Base-by-base conservation (phyloP, 2,797 vertebrate genomes). In the Pelodytes ibericus region DNA sequence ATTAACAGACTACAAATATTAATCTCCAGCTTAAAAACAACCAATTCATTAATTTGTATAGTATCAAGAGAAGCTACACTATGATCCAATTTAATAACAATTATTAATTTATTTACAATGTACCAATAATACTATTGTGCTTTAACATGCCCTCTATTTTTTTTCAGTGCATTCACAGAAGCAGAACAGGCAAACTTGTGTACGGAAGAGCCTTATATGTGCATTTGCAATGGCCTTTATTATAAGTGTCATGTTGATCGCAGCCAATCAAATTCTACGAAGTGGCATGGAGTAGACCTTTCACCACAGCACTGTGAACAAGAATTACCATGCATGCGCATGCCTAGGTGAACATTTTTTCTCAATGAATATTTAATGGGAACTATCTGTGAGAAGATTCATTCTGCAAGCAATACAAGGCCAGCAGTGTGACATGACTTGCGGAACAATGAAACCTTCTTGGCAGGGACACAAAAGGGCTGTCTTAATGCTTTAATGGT, bases 221-320 rank as follows among this genome's bases (percentile, higher is more conserved):
- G 97, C 97, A 41, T 99, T 99, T 20, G 97, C 97, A 39, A 98
- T 99, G 96, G 97, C 97, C 89, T 99, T 99, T 91, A 99, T 99
- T 87, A 99, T 99, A 87, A 99, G 97, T 68, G 97, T 99, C 90
- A 99, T 99, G 97, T 90, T 99, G 82, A 99, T 98, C 9, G 97
- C 97, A 2, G 97, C 97, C 90, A 99, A 99, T 89, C 97, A 99
- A 92, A 99, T 99, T 93, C 94, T 99, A 84, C 94, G 97, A 58
- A 99, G 96, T 61, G 97, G 97, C 90, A 99, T 99, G 97, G 96
- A 99, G 90, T 99, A 95, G 90, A 83, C 75, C 80, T 81, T 79
- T 39, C 68, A 30, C 84, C 85, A 82, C 76, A 87, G 86, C 93
- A 91, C 94, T 92, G 93, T 92, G 94, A 91, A 82, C 89, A 86